phyloP scores from a whole-genome alignment of 2,888 invertebrate species.

The Clistopyga incitator region DNA sequence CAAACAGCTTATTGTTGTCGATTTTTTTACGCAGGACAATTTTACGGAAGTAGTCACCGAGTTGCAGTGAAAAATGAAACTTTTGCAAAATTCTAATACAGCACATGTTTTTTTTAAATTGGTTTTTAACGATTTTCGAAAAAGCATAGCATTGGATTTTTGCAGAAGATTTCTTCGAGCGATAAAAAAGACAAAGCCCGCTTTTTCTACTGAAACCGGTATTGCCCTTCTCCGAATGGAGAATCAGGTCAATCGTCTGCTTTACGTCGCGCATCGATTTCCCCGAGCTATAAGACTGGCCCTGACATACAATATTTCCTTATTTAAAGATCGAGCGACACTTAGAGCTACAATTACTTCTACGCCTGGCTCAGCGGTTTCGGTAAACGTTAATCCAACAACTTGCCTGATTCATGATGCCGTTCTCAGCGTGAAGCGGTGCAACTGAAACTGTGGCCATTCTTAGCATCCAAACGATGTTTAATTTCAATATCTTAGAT shows the following conservation, averaged over 20 bases:
- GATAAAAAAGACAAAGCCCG: no score
- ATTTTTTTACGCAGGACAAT: background rate
- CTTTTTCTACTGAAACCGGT: background rate
- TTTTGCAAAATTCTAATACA: no score
- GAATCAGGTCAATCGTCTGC: constrained; percentile 24
- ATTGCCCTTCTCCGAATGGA: background rate
- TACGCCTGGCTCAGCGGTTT: background rate
- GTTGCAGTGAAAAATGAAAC: no score
- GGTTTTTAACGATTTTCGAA: no score
- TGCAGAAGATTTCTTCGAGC: no score
- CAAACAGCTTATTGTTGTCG: background rate
- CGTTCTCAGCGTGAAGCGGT: constrained; percentile 67
- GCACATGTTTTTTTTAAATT: no score
- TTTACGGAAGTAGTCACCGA: no score
- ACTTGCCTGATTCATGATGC: constrained; percentile 70
- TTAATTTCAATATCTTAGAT: background rate
- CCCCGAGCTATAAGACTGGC: constrained; percentile 1
- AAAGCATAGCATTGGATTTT: no score
- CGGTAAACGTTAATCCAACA: background rate
- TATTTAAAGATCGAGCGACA: constrained; percentile 8
- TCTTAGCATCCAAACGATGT: constrained; percentile 31
- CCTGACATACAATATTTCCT: constrained; percentile 28
- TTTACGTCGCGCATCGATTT: constrained; percentile 21
- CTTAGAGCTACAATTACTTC: constrained; percentile 6
- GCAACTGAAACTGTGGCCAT: constrained; percentile 69